Conservation (phyloP, 2,888 invertebrate genomes). For the Mellilla xanthometata region DNA sequence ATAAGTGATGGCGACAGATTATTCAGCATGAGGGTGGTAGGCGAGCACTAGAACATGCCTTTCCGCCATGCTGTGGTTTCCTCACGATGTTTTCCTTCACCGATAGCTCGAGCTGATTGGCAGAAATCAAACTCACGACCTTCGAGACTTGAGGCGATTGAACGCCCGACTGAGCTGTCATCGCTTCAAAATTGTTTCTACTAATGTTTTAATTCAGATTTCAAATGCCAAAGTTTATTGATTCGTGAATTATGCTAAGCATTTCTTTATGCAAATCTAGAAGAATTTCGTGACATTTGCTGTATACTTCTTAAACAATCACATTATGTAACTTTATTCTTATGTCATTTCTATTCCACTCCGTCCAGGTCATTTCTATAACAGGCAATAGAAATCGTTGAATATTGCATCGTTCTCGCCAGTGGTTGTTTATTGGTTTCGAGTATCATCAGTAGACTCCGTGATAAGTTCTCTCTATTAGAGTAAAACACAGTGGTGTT, state of each 20-base stretch:
- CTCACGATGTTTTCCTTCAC: no score
- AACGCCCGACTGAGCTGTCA: no score
- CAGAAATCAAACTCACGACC: no score
- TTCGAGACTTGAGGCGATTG: no score
- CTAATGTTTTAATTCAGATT: constrained; percentile 3
- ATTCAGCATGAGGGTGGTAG: no score
- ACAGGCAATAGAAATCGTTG: not conserved
- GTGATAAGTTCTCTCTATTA: constrained; percentile 39
- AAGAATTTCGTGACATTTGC: constrained; percentile 1
- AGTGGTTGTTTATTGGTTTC: constrained; percentile 9
- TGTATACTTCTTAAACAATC: not conserved
- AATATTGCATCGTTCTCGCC: not conserved
- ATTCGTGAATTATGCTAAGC: not conserved
- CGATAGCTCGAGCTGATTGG: no score
- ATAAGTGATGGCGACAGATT: no score
- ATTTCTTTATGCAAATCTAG: constrained; percentile 11
- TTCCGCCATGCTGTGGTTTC: no score
- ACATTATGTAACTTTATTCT: constrained; percentile 8
- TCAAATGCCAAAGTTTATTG: constrained; percentile 7
- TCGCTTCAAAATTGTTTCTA: not conserved
- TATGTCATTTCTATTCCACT: constrained; percentile 1
- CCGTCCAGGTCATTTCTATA: not conserved
- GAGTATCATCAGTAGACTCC: constrained; percentile 33
- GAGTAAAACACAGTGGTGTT: constrained; percentile 52
- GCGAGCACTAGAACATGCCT: no score